Evolutionary conservation across 2,113 vertebrate genomes (phyloP).

Genomic region (Coptodon bakossiorum): DNA sequence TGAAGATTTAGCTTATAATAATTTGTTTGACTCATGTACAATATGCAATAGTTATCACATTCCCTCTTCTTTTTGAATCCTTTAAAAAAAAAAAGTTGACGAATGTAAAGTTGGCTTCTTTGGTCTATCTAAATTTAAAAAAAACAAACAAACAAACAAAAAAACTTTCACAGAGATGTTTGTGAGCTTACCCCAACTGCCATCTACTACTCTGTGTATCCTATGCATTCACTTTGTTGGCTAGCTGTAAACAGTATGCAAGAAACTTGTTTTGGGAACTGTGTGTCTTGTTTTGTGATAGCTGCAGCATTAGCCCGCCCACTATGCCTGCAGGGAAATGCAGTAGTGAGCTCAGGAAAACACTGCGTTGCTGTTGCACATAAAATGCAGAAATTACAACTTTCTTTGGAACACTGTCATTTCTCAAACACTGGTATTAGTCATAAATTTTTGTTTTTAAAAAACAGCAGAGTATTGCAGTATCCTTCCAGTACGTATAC

Average conservation of each 20-base stretch:
- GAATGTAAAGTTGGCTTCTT: neutral
- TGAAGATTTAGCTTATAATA: neutral
- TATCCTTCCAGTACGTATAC: neutral
- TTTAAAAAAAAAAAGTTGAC: neutral
- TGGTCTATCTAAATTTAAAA: neutral
- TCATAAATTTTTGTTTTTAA: neutral
- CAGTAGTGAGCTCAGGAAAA: neutral
- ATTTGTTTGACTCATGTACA: neutral
- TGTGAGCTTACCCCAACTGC: neutral
- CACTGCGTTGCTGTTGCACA: neutral
- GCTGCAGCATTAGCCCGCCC: neutral
- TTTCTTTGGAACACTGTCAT: neutral
- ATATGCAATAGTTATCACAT: neutral
- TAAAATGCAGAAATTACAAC: neutral
- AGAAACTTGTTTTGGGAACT: neutral
- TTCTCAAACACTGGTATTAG: neutral
- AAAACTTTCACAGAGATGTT: neutral
- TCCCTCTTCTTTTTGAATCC: neutral
- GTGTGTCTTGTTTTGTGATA: neutral
- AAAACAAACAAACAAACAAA: fast-evolving
- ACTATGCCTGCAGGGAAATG: neutral
- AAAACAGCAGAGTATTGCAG: neutral
- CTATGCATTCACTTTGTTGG: neutral
- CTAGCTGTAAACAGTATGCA: neutral
- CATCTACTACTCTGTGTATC: neutral